Conservation (phyloP, 2,113 vertebrate genomes). For the Protobothrops flavoviridis region DNA sequence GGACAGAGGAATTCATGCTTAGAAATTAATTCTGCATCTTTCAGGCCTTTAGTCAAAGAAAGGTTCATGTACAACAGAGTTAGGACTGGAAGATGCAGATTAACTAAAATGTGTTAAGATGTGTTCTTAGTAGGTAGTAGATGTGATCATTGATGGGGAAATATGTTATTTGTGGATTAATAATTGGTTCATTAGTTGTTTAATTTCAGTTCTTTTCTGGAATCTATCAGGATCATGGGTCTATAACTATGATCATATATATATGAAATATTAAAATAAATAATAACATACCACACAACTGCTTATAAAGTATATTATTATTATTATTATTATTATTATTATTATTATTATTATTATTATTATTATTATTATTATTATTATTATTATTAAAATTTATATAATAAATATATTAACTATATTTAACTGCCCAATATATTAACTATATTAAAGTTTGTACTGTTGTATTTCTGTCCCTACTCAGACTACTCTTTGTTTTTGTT, state of each 20-base stretch:
- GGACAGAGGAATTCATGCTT: background rate
- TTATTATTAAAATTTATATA: too few relatives aligned
- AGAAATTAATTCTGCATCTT: constrained; percentile 26
- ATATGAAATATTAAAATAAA: background rate
- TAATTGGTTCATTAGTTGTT: background rate
- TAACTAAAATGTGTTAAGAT: constrained; percentile 28
- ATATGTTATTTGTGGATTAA: background rate
- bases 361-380: too few relatives aligned
- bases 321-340: too few relatives aligned
- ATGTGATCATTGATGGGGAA: background rate
- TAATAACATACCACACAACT: background rate
- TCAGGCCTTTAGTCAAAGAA: background rate
- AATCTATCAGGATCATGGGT: background rate
- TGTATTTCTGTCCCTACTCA: background rate
- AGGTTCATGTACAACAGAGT: background rate
- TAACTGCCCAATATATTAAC: background rate
- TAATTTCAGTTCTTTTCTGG: background rate
- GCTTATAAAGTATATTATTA: background rate
- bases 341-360: too few relatives aligned
- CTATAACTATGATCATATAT: background rate
- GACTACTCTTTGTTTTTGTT: background rate
- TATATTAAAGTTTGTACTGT: background rate
- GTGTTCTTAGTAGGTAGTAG: background rate
- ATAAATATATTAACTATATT: too few relatives aligned
- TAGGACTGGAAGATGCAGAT: constrained; percentile 27